phyloP scores from a whole-genome alignment of 2,888 invertebrate genomes.

The Geophilus truncorum region DNA sequence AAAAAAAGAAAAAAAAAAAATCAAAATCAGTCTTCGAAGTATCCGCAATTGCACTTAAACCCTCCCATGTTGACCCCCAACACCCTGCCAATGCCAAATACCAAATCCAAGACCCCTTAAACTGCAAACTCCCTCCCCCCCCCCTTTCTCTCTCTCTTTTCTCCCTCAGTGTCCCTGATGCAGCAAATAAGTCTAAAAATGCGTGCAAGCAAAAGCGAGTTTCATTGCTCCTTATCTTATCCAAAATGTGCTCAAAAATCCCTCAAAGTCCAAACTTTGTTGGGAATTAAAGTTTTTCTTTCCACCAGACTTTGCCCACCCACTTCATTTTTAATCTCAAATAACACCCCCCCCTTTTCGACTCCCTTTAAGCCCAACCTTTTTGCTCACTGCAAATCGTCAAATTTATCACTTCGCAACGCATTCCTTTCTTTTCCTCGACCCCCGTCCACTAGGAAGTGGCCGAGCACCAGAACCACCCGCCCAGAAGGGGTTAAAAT shows the following conservation, averaged over 20 bases:
- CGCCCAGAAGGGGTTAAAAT: constrained; percentile 5
- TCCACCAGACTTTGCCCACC: constrained; percentile 7
- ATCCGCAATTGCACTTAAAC: background rate
- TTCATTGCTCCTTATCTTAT: background rate
- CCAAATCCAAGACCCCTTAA: background rate
- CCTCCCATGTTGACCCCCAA: background rate
- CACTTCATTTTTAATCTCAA: constrained; percentile 17
- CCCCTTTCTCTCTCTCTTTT: background rate
- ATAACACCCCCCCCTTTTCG: background rate
- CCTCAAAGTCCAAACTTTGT: constrained; percentile 17
- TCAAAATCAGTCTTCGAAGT: background rate
- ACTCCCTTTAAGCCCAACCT: background rate
- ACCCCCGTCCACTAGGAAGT: constrained; percentile 11
- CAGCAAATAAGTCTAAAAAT: background rate
- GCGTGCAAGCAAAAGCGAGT: background rate
- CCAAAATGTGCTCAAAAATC: constrained; percentile 7
- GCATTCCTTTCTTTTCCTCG: background rate
- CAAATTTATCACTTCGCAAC: background rate
- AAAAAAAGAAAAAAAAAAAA: background rate
- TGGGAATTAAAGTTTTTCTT: background rate
- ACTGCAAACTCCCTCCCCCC: background rate
- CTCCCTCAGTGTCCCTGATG: too few relatives aligned
- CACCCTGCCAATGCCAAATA: background rate
- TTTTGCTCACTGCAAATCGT: constrained; percentile 4
- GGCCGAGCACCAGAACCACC: background rate